Evolutionary conservation across 2,113 vertebrate genomes (phyloP), one percentile per base, ranked within the genome.

Genomic region (Caretta caretta): DNA sequence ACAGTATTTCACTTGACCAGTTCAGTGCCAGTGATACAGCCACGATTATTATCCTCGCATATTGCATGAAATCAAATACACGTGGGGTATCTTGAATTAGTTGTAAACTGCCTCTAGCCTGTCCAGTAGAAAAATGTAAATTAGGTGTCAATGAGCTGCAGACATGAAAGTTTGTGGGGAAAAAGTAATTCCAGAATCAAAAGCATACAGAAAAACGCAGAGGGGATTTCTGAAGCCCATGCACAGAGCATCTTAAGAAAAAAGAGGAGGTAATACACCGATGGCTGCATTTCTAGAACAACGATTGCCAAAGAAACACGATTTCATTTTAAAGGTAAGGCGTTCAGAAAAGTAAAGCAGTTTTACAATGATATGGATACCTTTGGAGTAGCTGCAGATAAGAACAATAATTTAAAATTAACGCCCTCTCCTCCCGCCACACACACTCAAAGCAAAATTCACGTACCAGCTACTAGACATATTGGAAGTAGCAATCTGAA

Each of bases 401-500:
- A 22, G 49, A 86, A 35, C 31, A 38, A 24, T 35, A 59, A 14
- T 50, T 84, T 31, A n/a, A 50, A 35, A 72, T 69, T 27, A 82
- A 42, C 50, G 48, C 46, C 35, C 27, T 31, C 12, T 38, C 25
- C 50, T 3, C 90, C 54, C 93, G 31, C 8, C 35, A 48, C 79
- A 22, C 87, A 25, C 54, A 24, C 9, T 25, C 22, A 2, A 24
- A 65, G 49, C 9, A 2, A 27, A 49, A 87, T 29, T 83, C 80
- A 98, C 99, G 98, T 98, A 99, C 99, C 99, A 95, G 99, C 99
- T 96, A 99, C 98, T 90, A 99, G 98, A 98, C 99, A 99, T 83
- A 99, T 72, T 51, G 99, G 99, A 95, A 99, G 98, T 93, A 99
- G 98, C 75, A 99, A 97, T 96, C 99, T 99, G 98, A 99, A 99